Evolutionary conservation across 2,888 invertebrate species (phyloP).

Genomic region (Xylocampa areola): DNA sequence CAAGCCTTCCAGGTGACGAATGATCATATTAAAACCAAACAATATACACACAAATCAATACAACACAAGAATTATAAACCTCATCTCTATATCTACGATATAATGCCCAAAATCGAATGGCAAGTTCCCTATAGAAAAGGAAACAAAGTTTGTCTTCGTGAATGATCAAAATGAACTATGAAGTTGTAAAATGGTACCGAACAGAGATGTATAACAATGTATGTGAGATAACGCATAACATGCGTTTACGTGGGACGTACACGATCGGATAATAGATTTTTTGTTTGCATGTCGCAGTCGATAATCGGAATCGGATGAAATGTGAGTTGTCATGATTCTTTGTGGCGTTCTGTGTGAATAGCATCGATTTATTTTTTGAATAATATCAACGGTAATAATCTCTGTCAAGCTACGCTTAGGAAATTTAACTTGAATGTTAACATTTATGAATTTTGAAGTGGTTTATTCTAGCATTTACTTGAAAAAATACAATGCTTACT

Average conservation of each 20-base stretch:
- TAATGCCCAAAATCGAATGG: constrained; percentile 52
- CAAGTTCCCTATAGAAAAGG: constrained; percentile 10
- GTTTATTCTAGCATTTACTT: not conserved
- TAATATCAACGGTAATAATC: constrained; percentile 4
- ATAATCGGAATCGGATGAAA: constrained; percentile 39
- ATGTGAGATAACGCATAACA: constrained; percentile 78
- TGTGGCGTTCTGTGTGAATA: constrained; percentile 12
- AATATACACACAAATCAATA: constrained; percentile 60
- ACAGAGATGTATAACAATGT: constrained; percentile 62
- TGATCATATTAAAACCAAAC: constrained; percentile 79
- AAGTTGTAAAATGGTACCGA: constrained; percentile 59
- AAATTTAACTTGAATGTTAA: not conserved
- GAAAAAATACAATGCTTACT: not conserved
- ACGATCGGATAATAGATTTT: constrained; percentile 75
- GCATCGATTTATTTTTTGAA: constrained; percentile 17
- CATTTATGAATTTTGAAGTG: not conserved
- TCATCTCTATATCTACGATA: not conserved
- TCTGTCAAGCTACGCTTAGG: not conserved
- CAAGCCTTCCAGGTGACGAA: constrained; percentile 80
- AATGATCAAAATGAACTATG: constrained; percentile 59
- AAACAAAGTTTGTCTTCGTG: constrained; percentile 36
- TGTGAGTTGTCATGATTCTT: constrained; percentile 35
- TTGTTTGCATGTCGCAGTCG: constrained; percentile 64
- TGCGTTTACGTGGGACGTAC: constrained; percentile 79
- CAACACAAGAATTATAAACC: constrained; percentile 45